Conservation (phyloP, 2,888 invertebrate species). For the Frankliniella intonsa region DNA sequence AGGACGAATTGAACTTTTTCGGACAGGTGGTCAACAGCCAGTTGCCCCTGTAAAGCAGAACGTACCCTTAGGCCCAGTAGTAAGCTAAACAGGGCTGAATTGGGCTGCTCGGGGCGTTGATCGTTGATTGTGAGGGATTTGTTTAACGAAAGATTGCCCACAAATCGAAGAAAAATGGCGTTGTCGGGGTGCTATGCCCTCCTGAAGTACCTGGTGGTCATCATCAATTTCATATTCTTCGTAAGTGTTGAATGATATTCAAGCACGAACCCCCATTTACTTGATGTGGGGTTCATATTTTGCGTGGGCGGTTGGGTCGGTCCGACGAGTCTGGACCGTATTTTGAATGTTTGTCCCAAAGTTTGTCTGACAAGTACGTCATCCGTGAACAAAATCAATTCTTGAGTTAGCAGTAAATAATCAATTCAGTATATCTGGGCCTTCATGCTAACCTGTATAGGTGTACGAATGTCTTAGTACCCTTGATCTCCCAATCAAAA, state of each 20-base stretch:
- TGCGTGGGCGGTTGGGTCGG: background rate
- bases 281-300: background rate
- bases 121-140: too few species aligned
- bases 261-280: background rate
- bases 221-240: constrained; percentile 69
- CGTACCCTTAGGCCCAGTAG: background rate
- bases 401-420: background rate
- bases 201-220: constrained; percentile 66
- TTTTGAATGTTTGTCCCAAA: background rate
- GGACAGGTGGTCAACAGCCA: background rate
- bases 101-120: background rate
- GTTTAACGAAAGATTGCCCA: background rate
- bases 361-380: background rate
- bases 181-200: constrained; percentile 65
- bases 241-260: constrained; percentile 51
- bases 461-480: too few species aligned
- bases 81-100: background rate
- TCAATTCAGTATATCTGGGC: background rate
- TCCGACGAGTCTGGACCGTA: background rate
- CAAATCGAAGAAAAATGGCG: constrained; percentile 51
- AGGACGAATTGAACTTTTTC: too few species aligned
- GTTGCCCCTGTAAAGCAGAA: background rate
- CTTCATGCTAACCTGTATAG: too few species aligned
- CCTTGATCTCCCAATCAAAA: too few species aligned
- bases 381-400: background rate